Base-by-base conservation (phyloP, 2,113 vertebrate genomes). In the Lagopus leucura region DNA sequence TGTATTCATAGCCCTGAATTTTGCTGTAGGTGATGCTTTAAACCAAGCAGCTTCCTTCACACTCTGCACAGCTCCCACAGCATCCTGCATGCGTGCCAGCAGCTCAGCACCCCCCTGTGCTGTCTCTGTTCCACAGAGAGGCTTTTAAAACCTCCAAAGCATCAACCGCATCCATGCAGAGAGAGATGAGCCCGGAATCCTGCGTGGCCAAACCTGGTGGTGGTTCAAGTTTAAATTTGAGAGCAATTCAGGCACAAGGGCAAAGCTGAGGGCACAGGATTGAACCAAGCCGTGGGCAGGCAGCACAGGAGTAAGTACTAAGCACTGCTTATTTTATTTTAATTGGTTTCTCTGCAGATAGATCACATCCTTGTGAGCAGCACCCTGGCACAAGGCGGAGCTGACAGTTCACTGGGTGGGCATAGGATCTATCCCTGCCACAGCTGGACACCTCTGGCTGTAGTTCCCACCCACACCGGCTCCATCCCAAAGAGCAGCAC, bases 151-250 rank as follows among this genome's bases (percentile, higher is more conserved):
- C 82, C 57, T 19, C 5, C 55, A 10, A 10, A 66, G 60, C 76
- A 8, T 10, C 13, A 8, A 0, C 11, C 8, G 1, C 0, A 4
- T 28, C 24, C 0, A 3, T 0, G 19, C 30, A 4, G 57, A 61
- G 42, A 28, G 38, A 43, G 55, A n/a, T 45, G 18, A 12, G 24
- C 42, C 47, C 20, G 16, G 18, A 34, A 79, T 63, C 32, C 50
- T 1, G 32, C 58, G 0, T 4, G 3, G 63, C 58, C n/a, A 69
- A 82, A 66, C 40, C 30, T 0, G 11, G 36, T 1, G 2, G 8
- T 1, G 7, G n/a, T 72, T 13, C 0, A 7, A n/a, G 27, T 3
- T 48, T 15, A 1, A 57, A 24, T 42, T 0, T 4, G 66, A n/a
- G 45, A 5, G 2, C 0, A 0, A 0, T 14, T 19, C 2, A 0